A percentile compares a stretch with the other conserved stretches of the same genome.
Conservation (phyloP, 2,888 invertebrate species). For the Brenthis ino region DNA sequence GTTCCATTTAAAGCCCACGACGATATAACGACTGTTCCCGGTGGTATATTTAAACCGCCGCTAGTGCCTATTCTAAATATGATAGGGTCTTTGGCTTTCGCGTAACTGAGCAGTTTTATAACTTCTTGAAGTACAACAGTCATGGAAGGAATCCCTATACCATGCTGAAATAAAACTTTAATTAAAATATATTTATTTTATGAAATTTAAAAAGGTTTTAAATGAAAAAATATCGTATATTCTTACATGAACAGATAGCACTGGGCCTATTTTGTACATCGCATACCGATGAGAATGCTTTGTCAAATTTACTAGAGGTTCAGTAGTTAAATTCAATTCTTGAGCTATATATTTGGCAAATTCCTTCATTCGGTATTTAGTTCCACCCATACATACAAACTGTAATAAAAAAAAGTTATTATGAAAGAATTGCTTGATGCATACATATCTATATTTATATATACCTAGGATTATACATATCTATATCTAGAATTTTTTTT, state of each 20-base stretch:
- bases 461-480: background rate
- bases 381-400: constrained; percentile 88
- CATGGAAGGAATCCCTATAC: constrained; percentile 89
- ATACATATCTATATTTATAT: background rate
- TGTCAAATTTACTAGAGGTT: constrained; percentile 78
- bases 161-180: constrained; percentile 79
- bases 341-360: constrained; percentile 82
- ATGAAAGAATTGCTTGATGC: background rate
- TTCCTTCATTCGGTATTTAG: constrained; percentile 84
- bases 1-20: constrained; percentile 83
- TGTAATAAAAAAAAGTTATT: constrained; percentile 51
- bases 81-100: constrained; percentile 83
- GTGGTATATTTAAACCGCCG: constrained; percentile 84
- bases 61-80: constrained; percentile 87
- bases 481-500: no score
- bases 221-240: background rate
- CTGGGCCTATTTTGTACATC: constrained; percentile 86
- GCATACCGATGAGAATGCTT: constrained; percentile 83
- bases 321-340: constrained; percentile 70
- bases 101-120: constrained; percentile 86
- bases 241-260: constrained; percentile 83
- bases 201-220: background rate
- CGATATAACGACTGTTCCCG: constrained; percentile 86
- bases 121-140: constrained; percentile 87
- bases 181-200: background rate